Evolutionary conservation across 2,888 invertebrate genomes (phyloP), one percentile per base, ranked within the genome.

Genomic region (Metalampra italica): DNA sequence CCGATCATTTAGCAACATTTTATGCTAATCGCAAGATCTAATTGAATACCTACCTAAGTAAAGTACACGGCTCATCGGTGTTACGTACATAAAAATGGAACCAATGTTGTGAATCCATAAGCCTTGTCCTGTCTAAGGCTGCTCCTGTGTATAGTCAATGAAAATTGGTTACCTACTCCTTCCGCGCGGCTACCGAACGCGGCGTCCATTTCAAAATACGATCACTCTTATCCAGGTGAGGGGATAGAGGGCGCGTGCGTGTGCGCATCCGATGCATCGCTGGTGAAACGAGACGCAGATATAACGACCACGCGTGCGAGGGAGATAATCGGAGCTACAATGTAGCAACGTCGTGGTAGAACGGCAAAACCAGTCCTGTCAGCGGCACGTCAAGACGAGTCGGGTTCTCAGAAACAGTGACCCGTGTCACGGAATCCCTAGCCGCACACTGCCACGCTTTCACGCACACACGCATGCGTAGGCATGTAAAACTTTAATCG

Each of bases 391-490:
- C 88, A 88, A 87, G 87, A 85, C 87, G 78, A 85, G 79, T 78
- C 78, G 80, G 77, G 80, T 89, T 89, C 89, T 87, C 71, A 79
- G 89, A 89, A 89, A 88, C 78, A 78, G 87, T 88, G 89, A 89
- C 87, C 89, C 78, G 82, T 88, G 89, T 88, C 89, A 88, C 82
- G 89, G 90, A 89, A 89, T 88, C 89, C 88, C 89, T 87, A 70
- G 70, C 61, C 73, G 62, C 82, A 81, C 82, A 83, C 55, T 48
- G 54, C 49, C 57, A 54, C 56, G 67, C 72, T 66, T 63, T 68
- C 66, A 56, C 59, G 60, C 64, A 70, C 66, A 66, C 62, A 61
- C 65, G 62, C 63, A 49, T 48, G 51, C 53, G 44, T 45, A 50
- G 53, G 61, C 60, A 57, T 52, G 53, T 57, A 59, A 54, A 63